Percentiles rank a stretch among this genome's conserved stretches.
Evolutionary conservation across 2,113 vertebrate species (phyloP).

Genomic region (Nothocercus nigrocapillus): DNA sequence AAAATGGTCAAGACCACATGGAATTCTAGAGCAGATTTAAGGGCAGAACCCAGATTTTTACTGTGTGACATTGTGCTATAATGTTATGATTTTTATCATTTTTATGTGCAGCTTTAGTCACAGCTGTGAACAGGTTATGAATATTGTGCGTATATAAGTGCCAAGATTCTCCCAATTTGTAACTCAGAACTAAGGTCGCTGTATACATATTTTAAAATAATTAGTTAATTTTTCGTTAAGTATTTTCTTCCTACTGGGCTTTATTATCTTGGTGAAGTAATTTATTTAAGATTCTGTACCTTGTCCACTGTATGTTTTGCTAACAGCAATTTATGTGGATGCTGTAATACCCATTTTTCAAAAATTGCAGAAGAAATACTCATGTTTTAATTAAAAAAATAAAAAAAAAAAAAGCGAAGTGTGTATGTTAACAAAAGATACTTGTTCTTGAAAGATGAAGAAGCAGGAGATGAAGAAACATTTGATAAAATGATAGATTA

Average conservation of each 20-base stretch:
- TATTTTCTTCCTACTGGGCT: background rate
- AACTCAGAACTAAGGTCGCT: background rate
- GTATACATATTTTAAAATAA: background rate
- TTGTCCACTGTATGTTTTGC: background rate
- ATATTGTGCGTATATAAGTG: background rate
- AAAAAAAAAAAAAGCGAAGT: background rate
- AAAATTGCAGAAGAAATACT: background rate
- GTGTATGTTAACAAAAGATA: background rate
- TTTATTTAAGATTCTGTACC: background rate
- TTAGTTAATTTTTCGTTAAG: background rate
- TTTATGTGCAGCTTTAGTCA: background rate
- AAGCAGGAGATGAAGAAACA: slow-evolving; percentile 67
- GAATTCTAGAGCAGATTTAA: background rate
- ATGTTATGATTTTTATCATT: background rate
- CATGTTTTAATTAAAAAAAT: background rate
- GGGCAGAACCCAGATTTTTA: background rate
- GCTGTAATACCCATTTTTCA: background rate
- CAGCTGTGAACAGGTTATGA: background rate
- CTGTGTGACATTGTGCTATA: background rate
- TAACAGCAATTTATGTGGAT: background rate
- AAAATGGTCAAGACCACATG: background rate
- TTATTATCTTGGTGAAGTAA: background rate
- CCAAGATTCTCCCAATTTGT: background rate
- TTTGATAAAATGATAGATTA: slow-evolving; percentile 84
- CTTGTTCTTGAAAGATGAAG: slow-evolving; percentile 71